A percentile compares a stretch with the other conserved stretches of the same genome.
Conservation (phyloP, 2,888 invertebrate genomes). For the Aleiodes testaceus region DNA sequence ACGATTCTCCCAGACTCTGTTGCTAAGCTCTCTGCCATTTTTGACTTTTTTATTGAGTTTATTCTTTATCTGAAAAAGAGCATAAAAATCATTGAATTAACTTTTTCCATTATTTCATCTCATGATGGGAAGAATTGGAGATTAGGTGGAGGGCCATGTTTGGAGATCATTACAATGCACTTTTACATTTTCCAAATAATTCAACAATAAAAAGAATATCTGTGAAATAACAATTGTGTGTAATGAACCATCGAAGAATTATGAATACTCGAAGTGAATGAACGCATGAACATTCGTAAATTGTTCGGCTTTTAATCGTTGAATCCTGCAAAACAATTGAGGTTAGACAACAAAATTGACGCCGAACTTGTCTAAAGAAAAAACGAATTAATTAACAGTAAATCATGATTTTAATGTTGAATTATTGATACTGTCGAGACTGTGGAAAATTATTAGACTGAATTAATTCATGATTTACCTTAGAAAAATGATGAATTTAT, state of each 20-base stretch:
- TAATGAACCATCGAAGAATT: not conserved
- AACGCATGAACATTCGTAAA: not conserved
- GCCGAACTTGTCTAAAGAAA: slow-evolving; percentile 1
- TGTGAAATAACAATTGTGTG: not conserved
- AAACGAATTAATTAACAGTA: too few relatives aligned
- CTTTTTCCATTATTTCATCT: slow-evolving; percentile 5
- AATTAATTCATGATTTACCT: slow-evolving; percentile 1
- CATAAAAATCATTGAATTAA: not conserved
- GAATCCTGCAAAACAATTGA: not conserved
- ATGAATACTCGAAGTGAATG: not conserved
- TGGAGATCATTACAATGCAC: slow-evolving; percentile 61
- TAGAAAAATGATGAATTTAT: not conserved
- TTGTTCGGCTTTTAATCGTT: not conserved
- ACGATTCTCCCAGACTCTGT: slow-evolving; percentile 79
- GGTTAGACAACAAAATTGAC: slow-evolving; percentile 31
- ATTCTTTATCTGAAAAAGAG: slow-evolving; percentile 9
- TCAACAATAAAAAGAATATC: not conserved
- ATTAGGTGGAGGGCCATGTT: slow-evolving; percentile 40
- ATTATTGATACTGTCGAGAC: not conserved
- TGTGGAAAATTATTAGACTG: not conserved
- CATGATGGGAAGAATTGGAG: slow-evolving; percentile 9
- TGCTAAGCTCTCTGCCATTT: slow-evolving; percentile 63
- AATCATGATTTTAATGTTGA: not conserved
- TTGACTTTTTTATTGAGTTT: slow-evolving; percentile 31
- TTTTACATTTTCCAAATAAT: slow-evolving; percentile 50